Evolutionary conservation across 2,888 invertebrate species (phyloP), one percentile per base, ranked within the genome.

Genomic region (Acholoe squamosa): DNA sequence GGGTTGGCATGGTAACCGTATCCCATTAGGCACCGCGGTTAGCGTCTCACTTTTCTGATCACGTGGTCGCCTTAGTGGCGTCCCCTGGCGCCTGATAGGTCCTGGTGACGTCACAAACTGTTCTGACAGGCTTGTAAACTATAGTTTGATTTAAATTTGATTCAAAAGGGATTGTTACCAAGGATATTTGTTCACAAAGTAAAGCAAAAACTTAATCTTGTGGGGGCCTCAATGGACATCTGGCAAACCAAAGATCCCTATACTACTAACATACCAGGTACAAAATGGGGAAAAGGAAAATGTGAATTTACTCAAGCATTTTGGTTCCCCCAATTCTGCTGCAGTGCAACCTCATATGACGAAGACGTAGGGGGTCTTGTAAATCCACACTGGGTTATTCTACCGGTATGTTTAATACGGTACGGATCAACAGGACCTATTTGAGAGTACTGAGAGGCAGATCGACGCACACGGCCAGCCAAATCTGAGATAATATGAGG

Each of bases 1-100:
- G 84, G 0, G 84, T 84, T 84, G 84, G 84, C 84, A 84, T 84
- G 84, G 84, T 84, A 84, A 84, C 84, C 84, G 16, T 84, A 84
- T 33, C 84, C 84, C 84, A 28, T 1, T 22, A 43, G 33, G 84
- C 84, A 51, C 84, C 33, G 84, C n/a, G 51, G 25, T 12, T 22
- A 33, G 34, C 33, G 33, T 84, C 84, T 84, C 84, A 84, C 34
- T 33, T 80, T 80, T 5, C 84, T 28, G 71, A 25, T 71, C 71
- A 71, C 71, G 71, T 71, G 71, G 31, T 14, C 25, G 0, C 28
- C 28, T 61, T 28, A 25, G 25, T 84, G 28, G 84, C 84, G 84
- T 3, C 84, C n/a, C 84, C 51, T 84, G 33, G 33, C 19, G 84
- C 19, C 77, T n/a, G 61, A n/a, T 14, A n/a, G 54, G 12, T 19